Evolutionary conservation across 2,888 invertebrate genomes (phyloP).

Genomic region (Minunthozetes semirufus): DNA sequence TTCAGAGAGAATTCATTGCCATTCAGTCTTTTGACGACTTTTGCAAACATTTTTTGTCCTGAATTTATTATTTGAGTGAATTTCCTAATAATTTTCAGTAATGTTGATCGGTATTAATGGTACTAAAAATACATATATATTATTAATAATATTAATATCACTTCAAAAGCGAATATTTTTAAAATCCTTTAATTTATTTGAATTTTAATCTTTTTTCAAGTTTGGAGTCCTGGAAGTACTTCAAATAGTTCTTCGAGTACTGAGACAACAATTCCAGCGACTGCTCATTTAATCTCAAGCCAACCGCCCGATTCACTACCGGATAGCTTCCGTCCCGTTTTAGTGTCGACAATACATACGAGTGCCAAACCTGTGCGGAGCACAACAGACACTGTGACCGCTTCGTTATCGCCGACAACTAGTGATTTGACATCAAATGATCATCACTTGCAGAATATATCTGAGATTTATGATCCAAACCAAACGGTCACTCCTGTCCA

Average conservation of each 20-base stretch:
- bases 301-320: constrained; percentile 12
- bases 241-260: constrained; percentile 29
- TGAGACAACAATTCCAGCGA: background rate
- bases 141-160: too few relatives aligned
- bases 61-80: background rate
- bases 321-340: constrained; percentile 30
- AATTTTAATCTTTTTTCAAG: constrained; percentile 7
- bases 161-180: too few relatives aligned
- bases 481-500: constrained; percentile 18
- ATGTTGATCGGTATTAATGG: background rate
- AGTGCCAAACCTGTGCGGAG: background rate
- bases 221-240: constrained; percentile 36
- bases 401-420: background rate
- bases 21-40: background rate
- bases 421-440: constrained; percentile 1
- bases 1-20: background rate
- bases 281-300: background rate
- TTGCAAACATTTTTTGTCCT: background rate
- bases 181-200: too few relatives aligned
- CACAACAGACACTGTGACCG: background rate
- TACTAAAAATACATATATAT: too few relatives aligned
- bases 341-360: background rate
- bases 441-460: background rate
- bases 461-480: constrained; percentile 30
- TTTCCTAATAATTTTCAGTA: background rate